phyloP scores from a whole-genome alignment of 2,113 vertebrate genomes.

The Phrynosoma blainvillii region DNA sequence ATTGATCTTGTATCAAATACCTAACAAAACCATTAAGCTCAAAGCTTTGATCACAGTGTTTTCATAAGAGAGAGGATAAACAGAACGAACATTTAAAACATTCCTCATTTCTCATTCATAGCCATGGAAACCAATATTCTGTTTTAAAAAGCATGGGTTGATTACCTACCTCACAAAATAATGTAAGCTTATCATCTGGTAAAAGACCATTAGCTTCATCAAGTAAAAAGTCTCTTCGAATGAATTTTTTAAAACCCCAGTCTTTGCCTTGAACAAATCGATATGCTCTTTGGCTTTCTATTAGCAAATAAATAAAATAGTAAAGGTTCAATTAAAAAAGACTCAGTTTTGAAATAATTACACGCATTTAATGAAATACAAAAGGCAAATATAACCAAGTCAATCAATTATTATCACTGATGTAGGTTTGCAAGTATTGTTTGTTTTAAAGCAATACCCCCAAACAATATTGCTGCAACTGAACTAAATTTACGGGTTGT shows the following conservation, averaged over 20 bases:
- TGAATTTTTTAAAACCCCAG: conserved; percentile 99
- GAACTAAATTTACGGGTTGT: no score
- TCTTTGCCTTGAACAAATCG: conserved; percentile 99
- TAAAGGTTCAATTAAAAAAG: conserved; percentile 31
- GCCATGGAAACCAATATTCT: conserved; percentile 32
- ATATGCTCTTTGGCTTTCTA: conserved; percentile 99
- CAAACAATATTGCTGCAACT: not conserved
- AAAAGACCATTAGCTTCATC: conserved; percentile 98
- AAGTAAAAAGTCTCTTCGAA: conserved; percentile 97
- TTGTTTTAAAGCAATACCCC: not conserved
- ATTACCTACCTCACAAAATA: conserved; percentile 94
- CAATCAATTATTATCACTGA: conserved; percentile 6
- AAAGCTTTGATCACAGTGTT: conserved; percentile 17
- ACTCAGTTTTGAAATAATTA: conserved; percentile 7
- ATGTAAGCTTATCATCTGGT: conserved; percentile 96
- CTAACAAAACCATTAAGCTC: not conserved
- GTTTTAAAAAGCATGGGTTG: conserved; percentile 28
- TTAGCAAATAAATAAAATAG: conserved; percentile 49
- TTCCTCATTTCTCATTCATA: conserved; percentile 14
- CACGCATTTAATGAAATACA: conserved; percentile 4
- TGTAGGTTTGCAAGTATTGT: not conserved
- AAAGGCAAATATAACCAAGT: not conserved
- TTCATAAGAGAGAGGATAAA: not conserved
- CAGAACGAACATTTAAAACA: conserved; percentile 19
- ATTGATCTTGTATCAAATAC: not conserved